These are phyloP conservation scores for Ischnura elegans DNA, from an alignment of 2,888 invertebrate genomes.

Conservation along the genomic window DNA sequence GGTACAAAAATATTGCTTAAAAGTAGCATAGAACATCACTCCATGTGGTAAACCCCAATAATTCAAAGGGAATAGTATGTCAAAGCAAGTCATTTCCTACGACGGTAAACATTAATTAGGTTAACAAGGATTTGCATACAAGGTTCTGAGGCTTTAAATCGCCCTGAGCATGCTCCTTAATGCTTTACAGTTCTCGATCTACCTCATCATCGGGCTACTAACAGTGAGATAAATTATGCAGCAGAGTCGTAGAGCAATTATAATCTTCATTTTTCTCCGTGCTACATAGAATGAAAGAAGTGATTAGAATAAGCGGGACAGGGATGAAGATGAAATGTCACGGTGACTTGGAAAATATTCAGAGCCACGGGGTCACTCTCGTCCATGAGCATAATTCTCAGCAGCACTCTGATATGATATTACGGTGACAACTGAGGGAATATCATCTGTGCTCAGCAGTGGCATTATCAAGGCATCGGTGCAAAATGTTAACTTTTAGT, in stretches of 20 bases:
- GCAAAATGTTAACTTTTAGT: no score
- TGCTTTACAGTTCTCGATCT: background rate
- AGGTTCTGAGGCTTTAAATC: no score
- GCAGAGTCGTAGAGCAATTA: background rate
- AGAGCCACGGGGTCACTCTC: background rate
- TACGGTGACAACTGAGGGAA: no score
- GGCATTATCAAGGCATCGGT: no score
- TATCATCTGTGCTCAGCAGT: no score
- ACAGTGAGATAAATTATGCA: background rate
- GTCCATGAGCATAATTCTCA: no score
- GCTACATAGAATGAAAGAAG: background rate
- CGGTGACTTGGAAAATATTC: background rate
- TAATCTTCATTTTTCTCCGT: background rate
- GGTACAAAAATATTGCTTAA: background rate
- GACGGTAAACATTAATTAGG: no score
- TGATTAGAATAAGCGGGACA: background rate
- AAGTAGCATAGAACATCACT: background rate
- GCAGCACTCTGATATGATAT: no score
- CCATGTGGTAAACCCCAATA: no score
- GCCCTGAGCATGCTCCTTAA: background rate
- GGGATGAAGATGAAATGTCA: slow-evolving; percentile 14
- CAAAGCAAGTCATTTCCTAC: background rate
- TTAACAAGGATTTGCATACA: no score
- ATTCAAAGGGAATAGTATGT: background rate
- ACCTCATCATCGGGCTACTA: background rate